Conservation (phyloP, 2,888 invertebrate genomes). For the Erannis defoliaria region DNA sequence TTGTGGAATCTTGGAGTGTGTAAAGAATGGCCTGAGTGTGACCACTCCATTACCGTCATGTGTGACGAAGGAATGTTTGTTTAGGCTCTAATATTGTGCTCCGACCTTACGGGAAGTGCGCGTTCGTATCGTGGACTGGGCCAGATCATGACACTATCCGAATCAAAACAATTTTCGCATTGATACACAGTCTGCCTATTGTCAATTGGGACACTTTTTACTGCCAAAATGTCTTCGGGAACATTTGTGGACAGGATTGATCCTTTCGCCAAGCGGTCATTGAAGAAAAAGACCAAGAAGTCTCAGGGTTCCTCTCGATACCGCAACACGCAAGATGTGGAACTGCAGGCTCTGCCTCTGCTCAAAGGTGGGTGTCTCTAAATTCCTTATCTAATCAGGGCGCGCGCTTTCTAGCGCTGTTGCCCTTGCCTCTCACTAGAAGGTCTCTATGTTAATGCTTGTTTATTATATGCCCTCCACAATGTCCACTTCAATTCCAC, state of each 20-base stretch:
- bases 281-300: slow-evolving; percentile 99
- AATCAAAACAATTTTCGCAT: slow-evolving; percentile 83
- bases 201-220: slow-evolving; percentile 84
- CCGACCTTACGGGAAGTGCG: slow-evolving; percentile 81
- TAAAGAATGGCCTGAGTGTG: slow-evolving; percentile 86
- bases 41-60: slow-evolving; percentile 86
- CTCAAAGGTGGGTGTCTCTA: slow-evolving; percentile 95
- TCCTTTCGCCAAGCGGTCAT: slow-evolving; percentile 99
- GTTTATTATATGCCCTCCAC: slow-evolving; percentile 2
- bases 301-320: slow-evolving; percentile 99
- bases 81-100: slow-evolving; percentile 85
- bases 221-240: slow-evolving; percentile 90
- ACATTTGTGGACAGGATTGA: slow-evolving; percentile 99
- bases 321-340: slow-evolving; percentile 99
- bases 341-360: slow-evolving; percentile 97
- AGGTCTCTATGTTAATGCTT: slow-evolving; percentile 13
- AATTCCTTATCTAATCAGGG: slow-evolving; percentile 42
- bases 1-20: slow-evolving; percentile 86
- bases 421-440: slow-evolving; percentile 7
- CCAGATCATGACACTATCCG: slow-evolving; percentile 84
- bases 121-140: slow-evolving; percentile 80
- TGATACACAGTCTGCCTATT: slow-evolving; percentile 79
- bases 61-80: slow-evolving; percentile 87
- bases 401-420: slow-evolving; percentile 22
- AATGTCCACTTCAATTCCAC: background rate